Percentiles rank a stretch among this genome's conserved stretches.
These are phyloP conservation scores for Pteria penguin DNA, from an alignment of 2,888 invertebrate genomes.

Conservation along the genomic window DNA sequence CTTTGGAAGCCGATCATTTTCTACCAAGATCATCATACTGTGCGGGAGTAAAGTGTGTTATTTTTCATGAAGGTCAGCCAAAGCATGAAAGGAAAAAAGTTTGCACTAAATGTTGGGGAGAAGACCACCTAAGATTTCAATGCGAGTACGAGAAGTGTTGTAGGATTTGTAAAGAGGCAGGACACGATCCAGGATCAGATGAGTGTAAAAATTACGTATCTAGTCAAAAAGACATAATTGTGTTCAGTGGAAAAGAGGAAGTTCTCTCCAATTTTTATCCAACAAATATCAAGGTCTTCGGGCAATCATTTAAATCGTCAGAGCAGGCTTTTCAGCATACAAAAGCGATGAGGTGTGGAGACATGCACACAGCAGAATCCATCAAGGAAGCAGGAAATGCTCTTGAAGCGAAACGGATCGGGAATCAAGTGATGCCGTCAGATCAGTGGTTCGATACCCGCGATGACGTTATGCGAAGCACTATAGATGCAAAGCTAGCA, in stretches of 20 bases:
- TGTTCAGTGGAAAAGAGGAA: neutral
- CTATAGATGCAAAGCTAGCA: neutral
- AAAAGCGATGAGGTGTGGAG: neutral
- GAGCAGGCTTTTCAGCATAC: neutral
- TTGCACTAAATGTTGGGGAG: slow-evolving; percentile 1
- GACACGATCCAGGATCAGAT: slow-evolving; percentile 1
- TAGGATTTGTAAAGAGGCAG: neutral
- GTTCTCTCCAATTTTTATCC: neutral
- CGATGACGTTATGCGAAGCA: neutral
- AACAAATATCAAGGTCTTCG: neutral
- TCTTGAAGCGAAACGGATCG: neutral
- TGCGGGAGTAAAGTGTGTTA: too few relatives aligned
- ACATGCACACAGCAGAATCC: neutral
- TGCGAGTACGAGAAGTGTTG: neutral
- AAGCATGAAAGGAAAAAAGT: neutral
- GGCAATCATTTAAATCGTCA: neutral
- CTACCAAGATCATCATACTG: too few relatives aligned
- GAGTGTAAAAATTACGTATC: neutral
- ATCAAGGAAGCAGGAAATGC: neutral
- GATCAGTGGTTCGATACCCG: neutral
- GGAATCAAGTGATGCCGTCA: neutral
- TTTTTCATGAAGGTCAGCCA: neutral
- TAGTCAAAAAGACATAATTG: neutral
- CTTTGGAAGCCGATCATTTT: too few relatives aligned
- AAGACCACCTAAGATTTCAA: neutral